phyloP scores from a whole-genome alignment of 2,888 invertebrate species.

The Cerceris ruficornis region DNA sequence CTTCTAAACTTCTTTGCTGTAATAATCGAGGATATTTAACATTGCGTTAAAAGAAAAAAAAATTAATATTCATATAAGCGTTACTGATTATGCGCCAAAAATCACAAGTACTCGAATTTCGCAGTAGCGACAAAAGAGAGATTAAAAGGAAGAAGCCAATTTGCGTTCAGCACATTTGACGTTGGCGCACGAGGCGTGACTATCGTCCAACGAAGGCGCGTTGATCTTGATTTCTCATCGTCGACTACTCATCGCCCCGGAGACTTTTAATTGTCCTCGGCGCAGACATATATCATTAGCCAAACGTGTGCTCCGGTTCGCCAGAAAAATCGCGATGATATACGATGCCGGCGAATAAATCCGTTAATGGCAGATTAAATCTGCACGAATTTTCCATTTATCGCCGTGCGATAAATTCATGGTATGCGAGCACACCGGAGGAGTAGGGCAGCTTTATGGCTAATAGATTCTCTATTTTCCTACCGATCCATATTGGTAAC shows the following conservation, averaged over 20 bases:
- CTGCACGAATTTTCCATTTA: constrained; percentile 49
- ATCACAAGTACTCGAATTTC: no score
- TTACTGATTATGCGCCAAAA: no score
- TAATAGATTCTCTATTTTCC: constrained; percentile 11
- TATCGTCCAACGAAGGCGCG: no score
- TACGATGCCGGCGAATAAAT: constrained; percentile 27
- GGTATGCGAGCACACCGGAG: constrained; percentile 9
- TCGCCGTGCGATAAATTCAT: constrained; percentile 45
- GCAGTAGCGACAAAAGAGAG: no score
- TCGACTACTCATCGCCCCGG: no score
- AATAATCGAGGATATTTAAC: no score
- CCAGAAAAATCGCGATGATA: not conserved
- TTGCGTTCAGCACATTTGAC: no score
- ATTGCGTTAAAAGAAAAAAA: no score
- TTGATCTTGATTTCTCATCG: no score
- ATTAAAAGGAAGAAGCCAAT: no score
- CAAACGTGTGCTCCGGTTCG: not conserved
- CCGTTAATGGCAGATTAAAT: constrained; percentile 41
- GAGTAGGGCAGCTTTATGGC: constrained; percentile 21
- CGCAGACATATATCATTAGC: not conserved
- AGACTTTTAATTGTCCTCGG: not conserved
- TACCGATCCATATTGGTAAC: constrained; percentile 34
- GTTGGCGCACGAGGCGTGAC: no score
- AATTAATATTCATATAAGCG: no score
- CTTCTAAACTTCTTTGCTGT: not conserved